These are phyloP conservation scores for Cacatua alba DNA, from an alignment of 2,113 vertebrate genomes.

Conservation along the genomic window DNA sequence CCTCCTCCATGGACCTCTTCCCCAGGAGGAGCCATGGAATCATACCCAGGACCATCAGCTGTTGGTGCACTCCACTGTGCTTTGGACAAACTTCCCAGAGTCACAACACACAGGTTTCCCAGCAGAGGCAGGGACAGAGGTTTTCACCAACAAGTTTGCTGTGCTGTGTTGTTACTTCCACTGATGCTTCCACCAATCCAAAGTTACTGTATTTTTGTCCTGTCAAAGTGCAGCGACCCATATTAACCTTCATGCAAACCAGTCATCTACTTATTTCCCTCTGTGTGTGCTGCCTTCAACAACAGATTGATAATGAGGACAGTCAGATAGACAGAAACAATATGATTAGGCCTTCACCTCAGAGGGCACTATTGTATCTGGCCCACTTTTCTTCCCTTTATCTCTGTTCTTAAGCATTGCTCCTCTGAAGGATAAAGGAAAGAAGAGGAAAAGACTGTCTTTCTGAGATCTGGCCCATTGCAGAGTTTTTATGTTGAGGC, in stretches of 20 bases:
- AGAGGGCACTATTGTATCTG: background rate
- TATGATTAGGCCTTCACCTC: background rate
- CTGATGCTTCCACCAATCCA: background rate
- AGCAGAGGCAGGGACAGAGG: rapidly evolving
- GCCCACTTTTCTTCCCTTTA: background rate
- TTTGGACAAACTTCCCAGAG: background rate
- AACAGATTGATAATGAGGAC: background rate
- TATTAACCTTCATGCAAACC: background rate
- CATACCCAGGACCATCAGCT: background rate
- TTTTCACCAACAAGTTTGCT: background rate
- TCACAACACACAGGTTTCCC: background rate
- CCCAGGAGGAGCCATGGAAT: rapidly evolving
- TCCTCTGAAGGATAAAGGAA: background rate
- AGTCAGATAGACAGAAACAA: background rate
- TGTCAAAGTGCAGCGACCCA: background rate
- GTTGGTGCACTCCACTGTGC: too few species aligned
- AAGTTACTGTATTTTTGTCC: background rate
- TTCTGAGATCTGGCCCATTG: background rate
- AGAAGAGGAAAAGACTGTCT: background rate
- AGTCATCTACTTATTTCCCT: background rate
- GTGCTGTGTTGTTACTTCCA: background rate
- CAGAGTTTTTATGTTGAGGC: background rate
- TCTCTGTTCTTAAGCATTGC: background rate
- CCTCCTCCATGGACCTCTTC: background rate
- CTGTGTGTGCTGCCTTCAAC: background rate